Percentiles rank a stretch among this genome's conserved stretches.
These are phyloP conservation scores for Lydus trimaculatus DNA, from an alignment of 2,888 invertebrate species.

Conservation along the genomic window DNA sequence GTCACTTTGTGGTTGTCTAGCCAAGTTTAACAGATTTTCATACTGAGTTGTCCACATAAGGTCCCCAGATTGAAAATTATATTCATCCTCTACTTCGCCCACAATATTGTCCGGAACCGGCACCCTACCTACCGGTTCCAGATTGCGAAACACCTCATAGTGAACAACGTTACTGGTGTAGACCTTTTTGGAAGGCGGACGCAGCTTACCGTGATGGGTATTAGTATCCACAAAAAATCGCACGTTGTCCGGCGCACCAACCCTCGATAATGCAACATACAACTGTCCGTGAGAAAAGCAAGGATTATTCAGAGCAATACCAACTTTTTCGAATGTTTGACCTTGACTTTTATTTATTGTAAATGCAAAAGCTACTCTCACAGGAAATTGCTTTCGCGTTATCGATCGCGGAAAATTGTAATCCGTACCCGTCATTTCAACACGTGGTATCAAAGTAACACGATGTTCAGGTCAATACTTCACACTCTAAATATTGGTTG, in stretches of 20 bases:
- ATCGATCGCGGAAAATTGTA: conserved; percentile 24
- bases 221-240: background rate
- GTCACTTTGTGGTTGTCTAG: too few species aligned
- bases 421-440: conserved; percentile 12
- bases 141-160: too few species aligned
- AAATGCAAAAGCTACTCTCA: conserved; percentile 37
- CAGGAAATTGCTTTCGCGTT: conserved; percentile 34
- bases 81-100: too few species aligned
- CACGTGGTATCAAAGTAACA: too few species aligned
- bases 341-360: conserved; percentile 40
- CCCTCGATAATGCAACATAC: conserved; percentile 36
- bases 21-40: too few species aligned
- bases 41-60: too few species aligned
- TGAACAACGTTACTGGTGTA: too few species aligned
- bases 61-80: too few species aligned
- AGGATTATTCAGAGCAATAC: conserved; percentile 28
- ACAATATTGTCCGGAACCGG: too few species aligned
- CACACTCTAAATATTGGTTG: conserved; percentile 9
- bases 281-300: conserved; percentile 38
- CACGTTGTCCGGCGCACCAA: conserved; percentile 11
- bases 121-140: too few species aligned
- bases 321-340: conserved; percentile 35
- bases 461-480: conserved; percentile 18
- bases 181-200: background rate
- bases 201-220: conserved; percentile 2